These are phyloP conservation scores for Coranthus polyacanthus DNA, from an alignment of 2,797 vertebrate species.

Conservation along the genomic window DNA sequence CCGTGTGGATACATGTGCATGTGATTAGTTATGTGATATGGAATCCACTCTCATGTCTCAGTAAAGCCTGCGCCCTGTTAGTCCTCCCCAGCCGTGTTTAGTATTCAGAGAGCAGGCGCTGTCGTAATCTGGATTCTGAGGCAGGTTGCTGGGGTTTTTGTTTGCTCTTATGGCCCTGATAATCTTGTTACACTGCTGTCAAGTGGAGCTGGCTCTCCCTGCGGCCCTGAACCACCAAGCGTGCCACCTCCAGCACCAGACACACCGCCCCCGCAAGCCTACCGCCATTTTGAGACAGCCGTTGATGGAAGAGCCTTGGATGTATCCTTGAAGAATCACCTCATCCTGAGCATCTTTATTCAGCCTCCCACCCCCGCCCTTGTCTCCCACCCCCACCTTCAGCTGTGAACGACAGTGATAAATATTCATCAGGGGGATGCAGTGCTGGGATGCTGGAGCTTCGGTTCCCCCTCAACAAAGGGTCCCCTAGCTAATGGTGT, in stretches of 20 bases:
- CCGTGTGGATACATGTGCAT: constrained; percentile 34
- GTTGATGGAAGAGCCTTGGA: constrained; percentile 78
- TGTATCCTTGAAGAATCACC: constrained; percentile 84
- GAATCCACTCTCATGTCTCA: constrained; percentile 64
- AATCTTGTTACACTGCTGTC: constrained; percentile 84
- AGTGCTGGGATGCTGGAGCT: constrained; percentile 61
- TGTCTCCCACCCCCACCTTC: constrained; percentile 67
- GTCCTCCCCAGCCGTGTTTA: constrained; percentile 70
- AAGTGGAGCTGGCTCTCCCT: constrained; percentile 79
- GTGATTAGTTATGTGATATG: constrained; percentile 54
- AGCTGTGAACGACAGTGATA: constrained; percentile 73
- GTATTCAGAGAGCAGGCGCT: constrained; percentile 74
- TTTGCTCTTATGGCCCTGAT: constrained; percentile 83
- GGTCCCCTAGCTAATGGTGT: constrained; percentile 77
- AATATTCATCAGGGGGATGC: constrained; percentile 78
- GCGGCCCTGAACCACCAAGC: constrained; percentile 72
- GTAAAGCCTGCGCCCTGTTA: constrained; percentile 60
- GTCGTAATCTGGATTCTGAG: constrained; percentile 79
- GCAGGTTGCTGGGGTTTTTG: constrained; percentile 78
- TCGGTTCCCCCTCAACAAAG: constrained; percentile 75
- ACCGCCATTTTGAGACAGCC: constrained; percentile 78
- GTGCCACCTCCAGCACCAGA: constrained; percentile 71
- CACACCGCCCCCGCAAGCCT: constrained; percentile 37
- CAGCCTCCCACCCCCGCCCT: constrained; percentile 55
- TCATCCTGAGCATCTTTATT: constrained; percentile 77